Evolutionary conservation across 2,888 invertebrate species (phyloP).

Genomic region (Spilosoma lubricipeda): DNA sequence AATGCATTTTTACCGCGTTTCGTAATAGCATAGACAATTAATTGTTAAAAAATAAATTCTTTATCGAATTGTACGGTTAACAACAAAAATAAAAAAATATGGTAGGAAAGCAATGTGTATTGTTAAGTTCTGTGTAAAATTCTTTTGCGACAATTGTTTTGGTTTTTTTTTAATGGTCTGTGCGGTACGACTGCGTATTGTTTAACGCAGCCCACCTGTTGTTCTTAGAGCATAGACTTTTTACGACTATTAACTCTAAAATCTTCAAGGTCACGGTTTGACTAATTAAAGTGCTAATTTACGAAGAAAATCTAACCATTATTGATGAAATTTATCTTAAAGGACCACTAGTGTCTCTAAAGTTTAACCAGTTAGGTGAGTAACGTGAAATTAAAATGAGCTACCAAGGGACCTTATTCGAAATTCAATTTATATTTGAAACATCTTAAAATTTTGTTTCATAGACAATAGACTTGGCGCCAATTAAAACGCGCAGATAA

Average conservation of each 20-base stretch:
- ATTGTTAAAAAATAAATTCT: slow-evolving; percentile 14
- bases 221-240: neutral
- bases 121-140: neutral
- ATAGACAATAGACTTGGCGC: slow-evolving; percentile 33
- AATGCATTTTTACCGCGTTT: slow-evolving; percentile 27
- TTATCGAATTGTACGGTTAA: neutral
- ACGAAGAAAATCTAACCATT: neutral
- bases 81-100: neutral
- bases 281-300: neutral
- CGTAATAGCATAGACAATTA: slow-evolving; percentile 19
- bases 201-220: neutral
- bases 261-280: neutral
- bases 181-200: neutral
- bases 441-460: slow-evolving; percentile 20
- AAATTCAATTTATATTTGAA: neutral
- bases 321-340: neutral
- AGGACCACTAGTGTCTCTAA: neutral
- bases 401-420: neutral
- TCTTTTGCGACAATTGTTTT: slow-evolving; percentile 3
- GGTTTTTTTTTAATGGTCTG: slow-evolving; percentile 2
- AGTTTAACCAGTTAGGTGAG: neutral
- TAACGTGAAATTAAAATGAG: neutral
- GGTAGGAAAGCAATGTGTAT: neutral
- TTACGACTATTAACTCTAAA: neutral
- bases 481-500: slow-evolving; percentile 48